Conservation (phyloP, 2,888 invertebrate genomes). For the Sphinx pinastri region DNA sequence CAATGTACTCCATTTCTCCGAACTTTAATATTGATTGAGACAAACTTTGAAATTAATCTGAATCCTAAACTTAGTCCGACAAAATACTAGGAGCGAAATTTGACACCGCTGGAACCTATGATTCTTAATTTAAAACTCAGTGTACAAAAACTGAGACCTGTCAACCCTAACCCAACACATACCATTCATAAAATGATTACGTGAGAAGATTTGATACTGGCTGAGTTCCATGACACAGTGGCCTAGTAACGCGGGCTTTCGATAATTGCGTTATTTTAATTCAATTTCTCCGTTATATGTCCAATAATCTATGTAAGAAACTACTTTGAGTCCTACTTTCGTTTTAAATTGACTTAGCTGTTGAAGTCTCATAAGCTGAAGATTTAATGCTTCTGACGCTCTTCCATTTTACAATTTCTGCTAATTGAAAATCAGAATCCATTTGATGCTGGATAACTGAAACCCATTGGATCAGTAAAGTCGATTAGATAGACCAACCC, state of each 20-base stretch:
- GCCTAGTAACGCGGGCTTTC: conserved; percentile 16
- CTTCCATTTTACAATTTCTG: neutral
- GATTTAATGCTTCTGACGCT: neutral
- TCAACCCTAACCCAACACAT: conserved; percentile 60
- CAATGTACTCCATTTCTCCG: no score
- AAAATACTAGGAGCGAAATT: no score
- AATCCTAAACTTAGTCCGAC: no score
- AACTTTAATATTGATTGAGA: no score
- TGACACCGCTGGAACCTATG: no score
- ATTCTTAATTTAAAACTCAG: no score
- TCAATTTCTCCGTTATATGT: conserved; percentile 23
- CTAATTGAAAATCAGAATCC: neutral
- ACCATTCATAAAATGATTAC: conserved; percentile 72
- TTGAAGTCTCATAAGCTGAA: neutral
- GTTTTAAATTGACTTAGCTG: conserved; percentile 8
- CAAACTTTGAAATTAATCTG: no score
- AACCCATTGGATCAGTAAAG: no score
- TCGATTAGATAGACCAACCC: no score
- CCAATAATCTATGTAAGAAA: conserved; percentile 21
- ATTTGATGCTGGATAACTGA: neutral
- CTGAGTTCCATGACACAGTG: conserved; percentile 34
- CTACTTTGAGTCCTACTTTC: conserved; percentile 14
- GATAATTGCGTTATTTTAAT: conserved; percentile 24
- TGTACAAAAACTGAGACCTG: conserved; percentile 36
- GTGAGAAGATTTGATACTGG: conserved; percentile 58